Evolutionary conservation across 2,113 vertebrate species (phyloP), one percentile per base, ranked within the genome.

Genomic region (Uropsilus gracilis): DNA sequence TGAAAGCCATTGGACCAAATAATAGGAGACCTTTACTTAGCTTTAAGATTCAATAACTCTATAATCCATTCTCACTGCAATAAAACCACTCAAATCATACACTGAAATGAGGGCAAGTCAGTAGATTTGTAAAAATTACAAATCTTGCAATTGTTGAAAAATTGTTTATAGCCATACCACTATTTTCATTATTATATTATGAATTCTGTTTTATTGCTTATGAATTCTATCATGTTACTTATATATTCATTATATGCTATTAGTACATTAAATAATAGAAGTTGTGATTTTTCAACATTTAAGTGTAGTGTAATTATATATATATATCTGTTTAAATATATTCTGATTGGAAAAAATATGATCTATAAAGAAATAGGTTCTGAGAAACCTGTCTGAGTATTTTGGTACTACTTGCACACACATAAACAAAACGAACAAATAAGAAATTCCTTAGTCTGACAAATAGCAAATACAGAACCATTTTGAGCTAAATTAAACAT

Each of bases 291-390:
- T 81, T 42, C 28, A 37, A 44, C 12, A 72, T 39, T 71, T 12
- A 69, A 9, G 3, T 46, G 83, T 55, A 69, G 78, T 73, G 1
- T 28, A 6, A 48, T 75, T 87, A 44, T 48, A 82, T 8, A 3
- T 87, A 72, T 39, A 72, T 39, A 85, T 69, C 68, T 37, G 68
- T 42, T 86, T 71, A 90, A 91, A 39, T 72, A 50, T 48, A 88
- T 69, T 90, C 90, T 72, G 32, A 63, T 57, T 80, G 57, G 73
- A 12, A 87, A 53, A 90, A 96, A 88, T 80, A 46, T 7, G 30
- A 64, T 90, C 42, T 42, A 86, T 53, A 59, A 90, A 80, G 59
- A 92, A 81, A 39, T 59, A 71, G 30, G 6, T 66, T 81, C 61
- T 89, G 8, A 37, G 81, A 94, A 90, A 63, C 5, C 5, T 61